Conservation (phyloP, 2,888 invertebrate species). For the Apodemia zela region DNA sequence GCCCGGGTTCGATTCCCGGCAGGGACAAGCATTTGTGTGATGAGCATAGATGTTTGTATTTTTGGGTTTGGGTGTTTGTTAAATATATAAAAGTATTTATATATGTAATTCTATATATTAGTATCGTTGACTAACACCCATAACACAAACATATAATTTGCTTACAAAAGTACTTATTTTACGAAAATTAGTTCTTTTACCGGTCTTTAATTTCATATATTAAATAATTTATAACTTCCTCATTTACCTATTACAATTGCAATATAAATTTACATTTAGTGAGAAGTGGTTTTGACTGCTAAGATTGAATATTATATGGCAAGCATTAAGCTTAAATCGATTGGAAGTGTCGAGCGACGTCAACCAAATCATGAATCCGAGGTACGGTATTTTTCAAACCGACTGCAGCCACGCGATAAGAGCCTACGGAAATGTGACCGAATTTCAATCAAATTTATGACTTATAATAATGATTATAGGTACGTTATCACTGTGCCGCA, state of each 20-base stretch:
- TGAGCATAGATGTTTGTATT: too few relatives aligned
- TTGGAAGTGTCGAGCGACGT: constrained; percentile 62
- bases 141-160: too few relatives aligned
- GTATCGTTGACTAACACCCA: too few relatives aligned
- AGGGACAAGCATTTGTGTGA: too few relatives aligned
- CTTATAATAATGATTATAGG: constrained; percentile 79
- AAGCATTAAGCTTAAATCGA: constrained; percentile 72
- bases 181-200: too few relatives aligned
- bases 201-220: not conserved
- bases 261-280: constrained; percentile 16
- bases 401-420: constrained; percentile 75
- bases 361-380: constrained; percentile 53
- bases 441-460: constrained; percentile 80
- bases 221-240: not conserved
- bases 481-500: constrained; percentile 70
- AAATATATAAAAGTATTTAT: too few relatives aligned
- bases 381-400: constrained; percentile 72
- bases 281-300: constrained; percentile 50
- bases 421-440: constrained; percentile 71
- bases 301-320: constrained; percentile 67
- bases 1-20: too few relatives aligned
- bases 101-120: too few relatives aligned
- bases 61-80: too few relatives aligned
- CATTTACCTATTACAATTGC: not conserved
- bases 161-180: too few relatives aligned